Conservation (phyloP, 2,797 vertebrate genomes). For the Melanotaenia nigrans region DNA sequence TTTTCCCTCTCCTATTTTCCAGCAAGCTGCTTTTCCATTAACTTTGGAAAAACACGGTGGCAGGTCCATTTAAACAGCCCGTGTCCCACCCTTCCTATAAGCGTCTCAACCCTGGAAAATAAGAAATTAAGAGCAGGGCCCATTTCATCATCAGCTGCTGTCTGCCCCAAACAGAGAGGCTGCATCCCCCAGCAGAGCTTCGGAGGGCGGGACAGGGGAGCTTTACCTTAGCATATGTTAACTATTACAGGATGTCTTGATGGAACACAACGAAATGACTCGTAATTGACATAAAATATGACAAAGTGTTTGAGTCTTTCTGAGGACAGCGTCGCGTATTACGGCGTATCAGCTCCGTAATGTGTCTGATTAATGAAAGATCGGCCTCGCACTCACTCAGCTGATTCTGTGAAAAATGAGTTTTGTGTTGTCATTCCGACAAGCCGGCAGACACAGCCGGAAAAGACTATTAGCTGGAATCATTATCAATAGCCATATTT, state of each 20-base stretch:
- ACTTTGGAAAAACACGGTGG: slow-evolving; percentile 96
- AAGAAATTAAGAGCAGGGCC: slow-evolving; percentile 96
- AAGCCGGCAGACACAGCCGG: slow-evolving; percentile 95
- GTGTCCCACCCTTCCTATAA: slow-evolving; percentile 93
- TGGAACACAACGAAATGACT: slow-evolving; percentile 97
- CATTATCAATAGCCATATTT: slow-evolving; percentile 99
- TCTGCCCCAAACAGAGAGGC: slow-evolving; percentile 79
- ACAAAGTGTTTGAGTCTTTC: slow-evolving; percentile 98
- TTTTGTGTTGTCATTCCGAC: slow-evolving; percentile 99
- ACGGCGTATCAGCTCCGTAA: slow-evolving; percentile 94
- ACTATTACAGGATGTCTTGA: slow-evolving; percentile 97
- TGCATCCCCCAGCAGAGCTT: slow-evolving; percentile 85
- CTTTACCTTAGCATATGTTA: slow-evolving; percentile 98
- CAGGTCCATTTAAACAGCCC: slow-evolving; percentile 94
- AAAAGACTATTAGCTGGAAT: slow-evolving; percentile 98
- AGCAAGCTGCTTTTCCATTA: slow-evolving; percentile 98
- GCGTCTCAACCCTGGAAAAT: slow-evolving; percentile 88
- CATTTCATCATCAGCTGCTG: slow-evolving; percentile 88
- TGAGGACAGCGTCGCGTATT: slow-evolving; percentile 97
- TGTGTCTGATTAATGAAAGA: slow-evolving; percentile 99
- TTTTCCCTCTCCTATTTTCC: slow-evolving; percentile 90
- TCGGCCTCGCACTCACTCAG: slow-evolving; percentile 91
- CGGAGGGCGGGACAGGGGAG: slow-evolving; percentile 89
- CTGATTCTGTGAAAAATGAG: slow-evolving; percentile 99
- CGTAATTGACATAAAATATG: slow-evolving; percentile 99